Evolutionary conservation across 2,888 invertebrate genomes (phyloP).

Genomic region (Orchesella flavescens): DNA sequence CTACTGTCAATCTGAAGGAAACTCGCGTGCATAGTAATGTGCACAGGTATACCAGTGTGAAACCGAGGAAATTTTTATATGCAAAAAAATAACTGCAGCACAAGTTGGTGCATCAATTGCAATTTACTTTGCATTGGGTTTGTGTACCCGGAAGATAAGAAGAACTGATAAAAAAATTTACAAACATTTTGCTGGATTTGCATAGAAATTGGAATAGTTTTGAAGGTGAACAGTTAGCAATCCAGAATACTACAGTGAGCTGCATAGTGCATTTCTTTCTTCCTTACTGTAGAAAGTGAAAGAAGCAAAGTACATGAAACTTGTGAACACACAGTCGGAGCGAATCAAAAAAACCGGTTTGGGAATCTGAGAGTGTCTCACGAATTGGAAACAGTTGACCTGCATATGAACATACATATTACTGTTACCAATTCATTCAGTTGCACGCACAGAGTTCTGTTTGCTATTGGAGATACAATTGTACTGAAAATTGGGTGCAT

Average conservation of each 20-base stretch:
- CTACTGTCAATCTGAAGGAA: neutral
- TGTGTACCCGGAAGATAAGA: neutral
- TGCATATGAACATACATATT: neutral
- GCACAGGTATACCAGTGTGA: neutral
- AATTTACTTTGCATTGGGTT: too few relatives aligned
- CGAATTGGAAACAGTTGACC: neutral
- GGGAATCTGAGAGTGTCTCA: neutral
- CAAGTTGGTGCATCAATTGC: neutral
- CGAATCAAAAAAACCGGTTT: slow-evolving; percentile 2
- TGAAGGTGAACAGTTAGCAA: neutral
- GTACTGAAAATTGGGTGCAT: neutral
- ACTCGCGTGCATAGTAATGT: too few relatives aligned
- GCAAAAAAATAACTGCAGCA: neutral
- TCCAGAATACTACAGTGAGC: neutral
- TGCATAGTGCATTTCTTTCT: neutral
- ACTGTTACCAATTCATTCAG: neutral
- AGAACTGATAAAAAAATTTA: neutral
- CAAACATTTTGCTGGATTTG: neutral
- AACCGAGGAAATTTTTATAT: neutral
- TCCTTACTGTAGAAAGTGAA: neutral
- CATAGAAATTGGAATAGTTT: neutral
- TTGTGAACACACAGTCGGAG: neutral
- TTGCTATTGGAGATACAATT: too few relatives aligned
- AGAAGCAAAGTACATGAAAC: neutral
- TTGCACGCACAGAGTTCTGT: too few relatives aligned